A percentile compares a stretch with the other conserved stretches of the same genome.
Evolutionary conservation across 2,113 vertebrate genomes (phyloP).

Genomic region (Stomatorhinus ivindoensis): DNA sequence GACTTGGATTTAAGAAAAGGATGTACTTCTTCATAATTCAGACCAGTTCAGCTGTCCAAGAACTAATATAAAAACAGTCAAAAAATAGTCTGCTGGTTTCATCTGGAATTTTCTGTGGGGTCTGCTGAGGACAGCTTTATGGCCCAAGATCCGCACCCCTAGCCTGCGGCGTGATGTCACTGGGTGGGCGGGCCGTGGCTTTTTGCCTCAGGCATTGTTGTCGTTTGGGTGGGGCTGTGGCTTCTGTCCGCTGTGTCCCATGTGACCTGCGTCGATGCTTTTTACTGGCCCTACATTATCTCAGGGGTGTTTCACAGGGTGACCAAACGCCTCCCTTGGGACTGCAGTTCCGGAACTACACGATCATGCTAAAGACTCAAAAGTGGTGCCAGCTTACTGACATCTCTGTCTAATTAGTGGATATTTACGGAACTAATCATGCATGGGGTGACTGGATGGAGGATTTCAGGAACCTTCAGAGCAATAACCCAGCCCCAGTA

Average conservation of each 20-base stretch:
- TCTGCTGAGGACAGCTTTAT: neutral
- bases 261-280: too few relatives aligned
- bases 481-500: neutral
- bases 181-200: neutral
- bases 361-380: neutral
- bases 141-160: neutral
- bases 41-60: neutral
- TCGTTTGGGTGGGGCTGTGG: neutral
- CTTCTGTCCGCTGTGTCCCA: neutral
- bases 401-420: neutral
- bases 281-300: too few relatives aligned
- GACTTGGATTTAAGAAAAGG: neutral
- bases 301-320: neutral
- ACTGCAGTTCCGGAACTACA: neutral
- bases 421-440: neutral
- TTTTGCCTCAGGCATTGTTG: neutral
- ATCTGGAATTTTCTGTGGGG: neutral
- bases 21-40: neutral
- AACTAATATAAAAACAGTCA: neutral
- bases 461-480: neutral
- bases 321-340: neutral
- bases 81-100: neutral
- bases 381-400: neutral
- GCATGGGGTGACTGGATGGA: neutral
- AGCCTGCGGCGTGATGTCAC: neutral